Base-by-base conservation (phyloP, 2,888 invertebrate genomes). In the Melanargia galathea region DNA sequence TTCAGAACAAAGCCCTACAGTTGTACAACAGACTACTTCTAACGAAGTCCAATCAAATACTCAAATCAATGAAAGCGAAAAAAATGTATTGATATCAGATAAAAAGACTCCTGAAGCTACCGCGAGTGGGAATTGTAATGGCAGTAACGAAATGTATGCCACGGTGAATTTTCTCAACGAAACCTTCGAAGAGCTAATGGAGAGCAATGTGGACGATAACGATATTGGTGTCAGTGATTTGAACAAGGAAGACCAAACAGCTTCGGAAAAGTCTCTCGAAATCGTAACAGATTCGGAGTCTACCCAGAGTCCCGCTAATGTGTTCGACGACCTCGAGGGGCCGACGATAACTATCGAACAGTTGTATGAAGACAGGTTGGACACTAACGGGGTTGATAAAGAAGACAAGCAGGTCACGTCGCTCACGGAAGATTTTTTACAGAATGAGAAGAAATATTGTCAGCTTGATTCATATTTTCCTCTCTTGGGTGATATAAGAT, bases 381-480 rank as follows among this genome's bases (percentile, higher is more conserved):
- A 45, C 38, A 7, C 24, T 33, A 54, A 65, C 24, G 61, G 22
- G 6, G 66, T 59, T 52, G 60, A 52, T 30, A 74, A 73, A 26
- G 73, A 74, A 18, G 78, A 75, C 6, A 82, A 75, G 56, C 69
- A 63, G 45, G 54, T 87, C 57, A 71, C 80, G 1, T 73, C 79
- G 1, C 82, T 82, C 1, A 90, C 90, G 5, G 82, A 87, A 67
- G 80, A 86, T 73, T 91, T 92, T 77, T 84, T 92, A 64, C 83
- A 86, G 62, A 91, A 92, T 38, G 92, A 92, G 64, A 92, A 92
- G 74, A 90, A 90, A 13, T 92, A 87, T 66, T 89, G 88, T 64
- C 80, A 84, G 55, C 69, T 84, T 0, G 84, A 88, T 68, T 74
- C 81, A 2, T 90, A 80, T 71, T 73, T 87, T 49, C 90, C 90